Conservation (phyloP, 2,888 invertebrate species). For the Ischnus inquisitorius region DNA sequence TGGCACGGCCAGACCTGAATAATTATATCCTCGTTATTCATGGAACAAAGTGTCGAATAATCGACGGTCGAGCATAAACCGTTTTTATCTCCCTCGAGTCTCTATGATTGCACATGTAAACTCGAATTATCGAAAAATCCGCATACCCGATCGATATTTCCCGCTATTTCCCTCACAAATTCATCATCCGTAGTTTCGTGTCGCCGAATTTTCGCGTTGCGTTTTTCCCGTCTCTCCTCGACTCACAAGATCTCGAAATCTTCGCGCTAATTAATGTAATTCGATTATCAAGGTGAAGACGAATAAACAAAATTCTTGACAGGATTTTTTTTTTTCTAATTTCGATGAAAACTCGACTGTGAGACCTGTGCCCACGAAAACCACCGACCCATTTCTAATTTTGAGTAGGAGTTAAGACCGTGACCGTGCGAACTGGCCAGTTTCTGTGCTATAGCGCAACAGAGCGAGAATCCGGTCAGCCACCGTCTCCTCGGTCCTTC, state of each 20-base stretch:
- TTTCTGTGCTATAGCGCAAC: background rate
- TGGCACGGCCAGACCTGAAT: slow-evolving; percentile 32
- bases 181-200: background rate
- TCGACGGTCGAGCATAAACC: background rate
- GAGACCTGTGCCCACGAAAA: slow-evolving; percentile 1
- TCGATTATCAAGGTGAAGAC: background rate
- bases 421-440: slow-evolving; percentile 46
- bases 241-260: background rate
- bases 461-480: slow-evolving; percentile 41
- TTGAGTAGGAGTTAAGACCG: slow-evolving; percentile 63
- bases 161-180: background rate
- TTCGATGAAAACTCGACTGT: slow-evolving; percentile 20
- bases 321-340: background rate
- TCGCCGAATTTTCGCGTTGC: background rate
- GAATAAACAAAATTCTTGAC: background rate
- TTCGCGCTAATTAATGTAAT: background rate
- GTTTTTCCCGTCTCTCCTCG: background rate
- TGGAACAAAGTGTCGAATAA: slow-evolving; percentile 31
- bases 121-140: background rate
- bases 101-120: slow-evolving; percentile 13
- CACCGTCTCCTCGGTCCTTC: slow-evolving; percentile 31
- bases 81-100: background rate
- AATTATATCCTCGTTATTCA: slow-evolving; percentile 41
- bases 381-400: slow-evolving; percentile 42
- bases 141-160: slow-evolving; percentile 1